Evolutionary conservation across 2,797 vertebrate species (phyloP), one percentile per base, ranked within the genome.

Genomic region (Eutrigla gurnardus): DNA sequence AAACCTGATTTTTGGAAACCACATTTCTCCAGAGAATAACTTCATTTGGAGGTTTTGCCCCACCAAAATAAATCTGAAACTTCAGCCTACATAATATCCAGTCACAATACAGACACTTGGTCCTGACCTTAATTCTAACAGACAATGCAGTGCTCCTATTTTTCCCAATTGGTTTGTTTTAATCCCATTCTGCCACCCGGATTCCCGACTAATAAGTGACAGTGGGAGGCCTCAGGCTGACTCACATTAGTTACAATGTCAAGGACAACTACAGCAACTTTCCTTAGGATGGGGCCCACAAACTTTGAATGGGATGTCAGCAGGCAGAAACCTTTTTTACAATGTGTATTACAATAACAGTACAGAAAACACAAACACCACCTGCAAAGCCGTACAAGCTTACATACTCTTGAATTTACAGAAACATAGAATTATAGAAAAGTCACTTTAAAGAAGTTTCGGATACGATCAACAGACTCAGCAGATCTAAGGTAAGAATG

Each of bases 201-300:
- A 47, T n/a, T 14, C 17, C 9, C 8, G 9, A 14, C 47, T 32
- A 45, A n/a, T 65, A 36, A 42, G 18, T 35, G 61, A 47, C 61
- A 65, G 64, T 7, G 5, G 7, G 54, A 63, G 4, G 42, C 64
- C 36, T 58, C 39, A 3, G 49, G 69, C 11, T 42, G 42, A 32
- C 12, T 47, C 32, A 35, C 49, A 73, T 70, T n/a, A 61, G 59
- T 46, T 37, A 17, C 40, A 75, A 4, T 58, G 68, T 78, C 61
- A 49, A 58, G 18, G 50, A 57, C 50, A 70, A 46, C 33, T 43
- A 18, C 58, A 39, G 36, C 47, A 46, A 33, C 45, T 84, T 18
- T 58, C 4, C 33, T 8, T 57, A 32, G 47, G 13, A 70, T 18
- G 10, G 3, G 7, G n/a, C 64, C 43, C 42, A 10, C 13, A 25